phyloP scores from a whole-genome alignment of 2,797 vertebrate genomes.

The Galagoides demidoff region DNA sequence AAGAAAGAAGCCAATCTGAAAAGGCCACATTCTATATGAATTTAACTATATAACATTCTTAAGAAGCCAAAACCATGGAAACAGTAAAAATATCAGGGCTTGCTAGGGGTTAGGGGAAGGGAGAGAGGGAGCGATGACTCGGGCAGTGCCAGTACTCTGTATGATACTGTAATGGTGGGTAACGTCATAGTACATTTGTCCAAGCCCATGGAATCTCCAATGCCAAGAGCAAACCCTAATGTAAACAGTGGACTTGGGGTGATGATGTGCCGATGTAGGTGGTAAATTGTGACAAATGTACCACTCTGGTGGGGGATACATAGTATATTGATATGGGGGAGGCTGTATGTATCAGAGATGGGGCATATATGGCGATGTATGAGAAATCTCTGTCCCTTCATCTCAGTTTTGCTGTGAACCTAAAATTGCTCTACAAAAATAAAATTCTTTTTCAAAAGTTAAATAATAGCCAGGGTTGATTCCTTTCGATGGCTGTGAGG shows the following conservation, averaged over 20 bases:
- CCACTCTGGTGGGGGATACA: not conserved
- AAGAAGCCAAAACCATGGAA: not conserved
- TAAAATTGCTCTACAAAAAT: not conserved
- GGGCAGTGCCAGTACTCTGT: not conserved
- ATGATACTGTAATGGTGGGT: not conserved
- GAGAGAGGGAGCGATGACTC: not conserved
- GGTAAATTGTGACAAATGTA: not conserved
- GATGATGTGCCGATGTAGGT: not conserved
- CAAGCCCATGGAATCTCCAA: not conserved
- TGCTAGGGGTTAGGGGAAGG: not conserved
- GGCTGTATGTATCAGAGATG: too few relatives aligned
- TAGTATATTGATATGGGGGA: too few relatives aligned
- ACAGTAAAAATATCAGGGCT: not conserved
- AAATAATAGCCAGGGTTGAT: not conserved
- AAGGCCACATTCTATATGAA: not conserved
- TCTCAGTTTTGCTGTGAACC: not conserved
- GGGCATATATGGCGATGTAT: not conserved
- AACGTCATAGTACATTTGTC: not conserved
- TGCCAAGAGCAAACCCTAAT: not conserved
- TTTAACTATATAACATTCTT: not conserved
- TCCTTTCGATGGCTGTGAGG: not conserved
- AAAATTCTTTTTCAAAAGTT: not conserved
- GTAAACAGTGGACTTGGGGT: not conserved
- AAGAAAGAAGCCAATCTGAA: not conserved
- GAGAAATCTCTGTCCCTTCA: not conserved